Evolutionary conservation across 2,113 vertebrate genomes (phyloP).

Genomic region (Manacus vitellinus): DNA sequence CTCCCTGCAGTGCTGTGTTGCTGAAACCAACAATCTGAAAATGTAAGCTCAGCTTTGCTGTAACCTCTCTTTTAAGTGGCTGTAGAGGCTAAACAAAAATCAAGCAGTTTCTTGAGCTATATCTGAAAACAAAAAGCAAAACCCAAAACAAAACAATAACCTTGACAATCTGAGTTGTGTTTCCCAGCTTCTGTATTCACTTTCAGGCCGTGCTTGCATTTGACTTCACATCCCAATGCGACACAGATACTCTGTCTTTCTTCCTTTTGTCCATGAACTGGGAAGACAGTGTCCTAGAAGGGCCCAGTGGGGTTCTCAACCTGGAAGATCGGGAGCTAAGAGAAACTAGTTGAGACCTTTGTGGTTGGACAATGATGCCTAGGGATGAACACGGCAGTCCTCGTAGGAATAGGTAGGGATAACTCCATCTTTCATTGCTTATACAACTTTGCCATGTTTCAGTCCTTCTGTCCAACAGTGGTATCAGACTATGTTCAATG

Average conservation of each 20-base stretch:
- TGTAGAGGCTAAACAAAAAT: conserved; percentile 1
- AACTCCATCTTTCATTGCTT: background rate
- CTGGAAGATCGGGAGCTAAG: background rate
- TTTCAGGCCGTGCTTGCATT: background rate
- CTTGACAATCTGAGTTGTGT: background rate
- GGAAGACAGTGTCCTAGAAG: background rate
- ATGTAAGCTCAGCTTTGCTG: background rate
- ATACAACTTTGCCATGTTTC: background rate
- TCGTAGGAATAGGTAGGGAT: rapidly evolving
- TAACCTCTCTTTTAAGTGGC: background rate
- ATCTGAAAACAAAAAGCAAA: background rate
- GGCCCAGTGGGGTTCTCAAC: background rate
- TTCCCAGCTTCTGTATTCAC: background rate
- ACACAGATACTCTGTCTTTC: background rate
- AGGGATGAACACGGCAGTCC: background rate
- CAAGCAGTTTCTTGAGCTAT: background rate
- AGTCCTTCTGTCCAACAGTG: background rate
- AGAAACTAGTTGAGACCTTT: background rate
- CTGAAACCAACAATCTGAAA: conserved; percentile 11
- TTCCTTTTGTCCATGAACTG: background rate
- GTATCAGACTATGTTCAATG: background rate
- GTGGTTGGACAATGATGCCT: background rate
- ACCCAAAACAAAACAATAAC: background rate
- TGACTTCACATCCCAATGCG: background rate
- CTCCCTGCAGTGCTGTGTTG: conserved; percentile 1